phyloP scores from a whole-genome alignment of 2,888 invertebrate genomes.

The Zeuzera pyrina region DNA sequence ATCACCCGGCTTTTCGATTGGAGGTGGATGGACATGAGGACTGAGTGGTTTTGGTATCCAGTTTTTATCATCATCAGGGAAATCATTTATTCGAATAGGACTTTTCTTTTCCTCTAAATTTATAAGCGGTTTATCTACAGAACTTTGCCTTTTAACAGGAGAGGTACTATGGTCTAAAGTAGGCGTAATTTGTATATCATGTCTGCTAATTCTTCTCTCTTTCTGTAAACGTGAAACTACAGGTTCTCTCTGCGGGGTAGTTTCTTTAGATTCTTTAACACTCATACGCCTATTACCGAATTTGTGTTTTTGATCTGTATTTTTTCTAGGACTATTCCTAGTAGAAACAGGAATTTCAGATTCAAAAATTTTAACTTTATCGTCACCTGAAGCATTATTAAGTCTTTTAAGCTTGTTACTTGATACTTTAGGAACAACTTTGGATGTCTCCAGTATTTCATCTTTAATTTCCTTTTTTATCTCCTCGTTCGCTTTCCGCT shows the following conservation, averaged over 20 bases:
- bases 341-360: constrained; percentile 16
- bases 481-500: constrained; percentile 77
- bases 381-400: constrained; percentile 46
- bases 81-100: constrained; percentile 25
- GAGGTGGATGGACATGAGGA: constrained; percentile 48
- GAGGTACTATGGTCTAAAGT: constrained; percentile 18
- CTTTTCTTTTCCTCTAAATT: constrained; percentile 34
- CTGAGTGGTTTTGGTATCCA: constrained; percentile 57
- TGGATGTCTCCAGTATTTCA: constrained; percentile 38
- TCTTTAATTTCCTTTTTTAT: constrained; percentile 61
- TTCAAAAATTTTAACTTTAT: constrained; percentile 26
- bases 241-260: constrained; percentile 17
- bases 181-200: constrained; percentile 15
- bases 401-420: constrained; percentile 20
- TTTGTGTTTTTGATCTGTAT: constrained; percentile 6
- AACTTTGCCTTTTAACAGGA: constrained; percentile 28
- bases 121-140: constrained; percentile 20
- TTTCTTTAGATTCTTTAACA: constrained; percentile 12
- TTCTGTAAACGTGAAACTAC: constrained; percentile 12
- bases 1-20: constrained; percentile 52
- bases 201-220: constrained; percentile 23
- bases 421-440: constrained; percentile 34
- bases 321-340: constrained; percentile 41
- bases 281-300: neutral
- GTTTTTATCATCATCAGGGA: constrained; percentile 43